Evolutionary conservation across 2,113 vertebrate genomes (phyloP).

Genomic region (Lynx canadensis): DNA sequence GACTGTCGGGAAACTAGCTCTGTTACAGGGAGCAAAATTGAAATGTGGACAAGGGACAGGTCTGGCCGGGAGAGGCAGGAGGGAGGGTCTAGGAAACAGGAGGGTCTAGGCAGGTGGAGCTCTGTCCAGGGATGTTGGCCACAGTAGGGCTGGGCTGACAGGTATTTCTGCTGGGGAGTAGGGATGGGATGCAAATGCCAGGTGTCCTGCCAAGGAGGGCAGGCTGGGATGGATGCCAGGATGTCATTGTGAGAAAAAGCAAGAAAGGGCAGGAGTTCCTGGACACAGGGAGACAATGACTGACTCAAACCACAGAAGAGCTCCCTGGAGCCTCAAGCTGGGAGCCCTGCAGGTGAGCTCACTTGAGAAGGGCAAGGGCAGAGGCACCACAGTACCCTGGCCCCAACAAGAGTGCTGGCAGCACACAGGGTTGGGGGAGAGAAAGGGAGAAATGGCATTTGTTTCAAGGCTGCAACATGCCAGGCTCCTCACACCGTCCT

Average conservation of each 20-base stretch:
- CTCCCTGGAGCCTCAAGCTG: background rate
- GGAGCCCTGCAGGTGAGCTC: background rate
- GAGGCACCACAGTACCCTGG: background rate
- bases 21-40: background rate
- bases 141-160: background rate
- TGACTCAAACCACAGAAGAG: background rate
- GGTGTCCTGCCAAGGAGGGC: background rate
- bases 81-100: background rate
- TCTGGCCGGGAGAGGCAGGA: background rate
- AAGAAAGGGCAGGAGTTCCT: background rate
- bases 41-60: background rate
- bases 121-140: background rate
- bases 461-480: background rate
- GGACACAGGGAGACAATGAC: background rate
- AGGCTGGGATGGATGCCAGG: background rate
- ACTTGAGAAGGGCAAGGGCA: background rate
- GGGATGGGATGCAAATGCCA: background rate
- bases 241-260: background rate
- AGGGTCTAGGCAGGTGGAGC: background rate
- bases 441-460: background rate
- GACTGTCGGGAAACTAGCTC: background rate
- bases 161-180: background rate
- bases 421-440: fast-evolving
- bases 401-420: background rate
- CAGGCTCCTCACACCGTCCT: background rate